Evolutionary conservation across 1,140 invertebrate genomes (phyloP).

Genomic region (Dendrolimus punctatus): DNA sequence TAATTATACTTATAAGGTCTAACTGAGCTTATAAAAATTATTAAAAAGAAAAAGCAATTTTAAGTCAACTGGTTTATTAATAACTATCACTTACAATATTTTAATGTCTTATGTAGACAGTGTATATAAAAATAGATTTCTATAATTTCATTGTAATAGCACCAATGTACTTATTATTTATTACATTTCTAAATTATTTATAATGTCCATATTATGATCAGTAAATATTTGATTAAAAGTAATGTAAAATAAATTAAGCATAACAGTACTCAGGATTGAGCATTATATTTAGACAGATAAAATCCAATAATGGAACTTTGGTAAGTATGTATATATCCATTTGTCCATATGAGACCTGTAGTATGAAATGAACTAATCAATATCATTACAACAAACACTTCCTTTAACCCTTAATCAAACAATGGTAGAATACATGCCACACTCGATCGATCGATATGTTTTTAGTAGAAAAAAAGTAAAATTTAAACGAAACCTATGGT

Average conservation of each 20-base stretch:
- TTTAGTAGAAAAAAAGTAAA: too few relatives aligned
- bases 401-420: too few relatives aligned
- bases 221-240: slow-evolving; percentile 9
- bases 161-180: slow-evolving; percentile 21
- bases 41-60: not conserved
- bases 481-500: too few relatives aligned
- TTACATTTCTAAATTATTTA: slow-evolving; percentile 7
- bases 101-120: too few relatives aligned
- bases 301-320: too few relatives aligned
- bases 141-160: slow-evolving; percentile 13
- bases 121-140: slow-evolving; percentile 18
- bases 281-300: not conserved
- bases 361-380: too few relatives aligned
- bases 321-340: too few relatives aligned
- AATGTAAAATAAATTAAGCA: not conserved
- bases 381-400: too few relatives aligned
- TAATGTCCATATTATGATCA: not conserved
- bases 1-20: too few relatives aligned
- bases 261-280: not conserved
- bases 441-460: too few relatives aligned
- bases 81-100: not conserved
- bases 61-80: slow-evolving; percentile 16
- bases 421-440: too few relatives aligned
- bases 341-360: too few relatives aligned
- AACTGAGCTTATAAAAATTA: not conserved